phyloP scores from a whole-genome alignment of 2,888 invertebrate genomes.

The Amblyteles armatorius region DNA sequence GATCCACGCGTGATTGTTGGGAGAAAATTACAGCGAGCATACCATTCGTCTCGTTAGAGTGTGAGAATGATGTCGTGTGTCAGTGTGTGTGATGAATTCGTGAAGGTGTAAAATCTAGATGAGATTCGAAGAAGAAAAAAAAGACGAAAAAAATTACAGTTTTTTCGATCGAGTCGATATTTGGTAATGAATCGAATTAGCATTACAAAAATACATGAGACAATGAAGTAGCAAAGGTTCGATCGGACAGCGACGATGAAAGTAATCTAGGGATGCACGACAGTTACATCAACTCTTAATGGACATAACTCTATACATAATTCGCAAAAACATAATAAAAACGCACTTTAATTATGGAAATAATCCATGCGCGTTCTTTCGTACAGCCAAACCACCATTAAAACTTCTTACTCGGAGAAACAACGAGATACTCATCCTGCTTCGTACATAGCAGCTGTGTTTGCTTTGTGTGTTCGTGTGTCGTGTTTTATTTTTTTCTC shows the following conservation, averaged over 20 bases:
- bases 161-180: neutral
- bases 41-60: conserved; percentile 11
- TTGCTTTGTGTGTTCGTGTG: conserved; percentile 31
- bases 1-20: neutral
- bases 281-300: conserved; percentile 1
- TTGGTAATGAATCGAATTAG: conserved; percentile 5
- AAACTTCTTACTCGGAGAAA: conserved; percentile 17
- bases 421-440: conserved; percentile 48
- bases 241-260: conserved; percentile 19
- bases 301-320: conserved; percentile 1
- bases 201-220: neutral
- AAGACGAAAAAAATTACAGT: neutral
- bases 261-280: conserved; percentile 5
- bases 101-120: conserved; percentile 6
- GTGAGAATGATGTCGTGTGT: conserved; percentile 7
- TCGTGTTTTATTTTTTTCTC: conserved; percentile 35
- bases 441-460: conserved; percentile 21
- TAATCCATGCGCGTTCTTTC: conserved; percentile 44
- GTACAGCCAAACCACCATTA: conserved; percentile 48
- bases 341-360: conserved; percentile 15
- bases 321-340: conserved; percentile 1
- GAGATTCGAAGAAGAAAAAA: neutral
- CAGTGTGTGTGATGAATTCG: neutral
- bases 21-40: neutral
- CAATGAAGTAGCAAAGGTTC: neutral